Evolutionary conservation across 1,140 invertebrate genomes (phyloP).

Genomic region (Panagrolaimus sp.): DNA sequence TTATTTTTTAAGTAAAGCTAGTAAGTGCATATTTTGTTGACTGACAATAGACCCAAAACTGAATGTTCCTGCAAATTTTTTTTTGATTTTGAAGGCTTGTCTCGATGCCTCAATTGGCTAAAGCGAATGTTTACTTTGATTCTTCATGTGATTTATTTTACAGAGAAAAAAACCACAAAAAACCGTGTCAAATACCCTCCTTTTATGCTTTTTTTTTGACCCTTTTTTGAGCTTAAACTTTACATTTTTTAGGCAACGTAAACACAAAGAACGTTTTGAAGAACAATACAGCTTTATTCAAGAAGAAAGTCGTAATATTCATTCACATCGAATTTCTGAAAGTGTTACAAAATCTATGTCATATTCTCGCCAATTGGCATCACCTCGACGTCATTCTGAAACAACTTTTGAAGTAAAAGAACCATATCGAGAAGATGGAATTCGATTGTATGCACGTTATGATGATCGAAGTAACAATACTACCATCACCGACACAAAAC

Average conservation of each 20-base stretch:
- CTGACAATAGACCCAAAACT: neutral
- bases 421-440: conserved; percentile 35
- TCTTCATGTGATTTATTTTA: neutral
- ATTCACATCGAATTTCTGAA: conserved; percentile 7
- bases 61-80: too few relatives aligned
- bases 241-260: conserved; percentile 2
- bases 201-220: too few relatives aligned
- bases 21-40: neutral
- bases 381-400: neutral
- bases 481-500: neutral
- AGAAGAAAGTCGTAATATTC: conserved; percentile 1
- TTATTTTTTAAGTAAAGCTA: neutral
- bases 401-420: conserved; percentile 1
- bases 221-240: too few relatives aligned
- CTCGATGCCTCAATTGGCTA: conserved; percentile 2
- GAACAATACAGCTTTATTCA: neutral
- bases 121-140: conserved; percentile 11
- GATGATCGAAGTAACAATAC: conserved; percentile 21
- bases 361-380: conserved; percentile 1
- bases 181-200: too few relatives aligned
- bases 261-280: neutral
- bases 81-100: neutral
- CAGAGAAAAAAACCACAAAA: neutral
- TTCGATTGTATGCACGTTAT: conserved; percentile 38
- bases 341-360: neutral